These are phyloP conservation scores for Apodemus agrarius DNA, from an alignment of 2,797 vertebrate genomes.

Conservation along the genomic window DNA sequence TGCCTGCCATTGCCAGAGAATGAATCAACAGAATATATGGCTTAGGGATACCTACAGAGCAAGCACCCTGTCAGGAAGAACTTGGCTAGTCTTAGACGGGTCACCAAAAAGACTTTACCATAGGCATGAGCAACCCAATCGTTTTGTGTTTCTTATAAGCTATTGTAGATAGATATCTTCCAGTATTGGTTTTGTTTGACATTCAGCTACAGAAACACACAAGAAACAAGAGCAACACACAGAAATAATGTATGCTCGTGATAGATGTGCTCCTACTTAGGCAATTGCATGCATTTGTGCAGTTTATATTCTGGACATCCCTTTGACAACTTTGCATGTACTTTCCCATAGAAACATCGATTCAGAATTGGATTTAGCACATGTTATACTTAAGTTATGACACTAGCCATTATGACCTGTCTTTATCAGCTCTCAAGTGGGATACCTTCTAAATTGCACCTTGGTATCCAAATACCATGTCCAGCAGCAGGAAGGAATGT, in stretches of 20 bases:
- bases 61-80: background rate
- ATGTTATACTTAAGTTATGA: background rate
- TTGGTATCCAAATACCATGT: background rate
- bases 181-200: background rate
- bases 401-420: background rate
- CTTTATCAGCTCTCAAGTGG: background rate
- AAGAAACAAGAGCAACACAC: background rate
- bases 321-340: slow-evolving; percentile 7
- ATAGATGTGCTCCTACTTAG: background rate
- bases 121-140: background rate
- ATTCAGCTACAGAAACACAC: slow-evolving; percentile 13
- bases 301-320: slow-evolving; percentile 7
- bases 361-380: background rate
- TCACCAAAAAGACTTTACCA: background rate
- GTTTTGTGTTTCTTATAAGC: background rate
- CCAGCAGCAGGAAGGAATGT: background rate
- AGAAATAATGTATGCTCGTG: background rate
- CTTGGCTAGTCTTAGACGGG: background rate
- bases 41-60: background rate
- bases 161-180: slow-evolving; percentile 9
- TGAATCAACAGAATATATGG: background rate
- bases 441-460: background rate
- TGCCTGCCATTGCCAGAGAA: background rate
- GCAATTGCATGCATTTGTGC: background rate
- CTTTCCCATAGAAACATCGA: background rate